Evolutionary conservation across 2,113 vertebrate species (phyloP).

Genomic region (Toxotes jaculatrix): DNA sequence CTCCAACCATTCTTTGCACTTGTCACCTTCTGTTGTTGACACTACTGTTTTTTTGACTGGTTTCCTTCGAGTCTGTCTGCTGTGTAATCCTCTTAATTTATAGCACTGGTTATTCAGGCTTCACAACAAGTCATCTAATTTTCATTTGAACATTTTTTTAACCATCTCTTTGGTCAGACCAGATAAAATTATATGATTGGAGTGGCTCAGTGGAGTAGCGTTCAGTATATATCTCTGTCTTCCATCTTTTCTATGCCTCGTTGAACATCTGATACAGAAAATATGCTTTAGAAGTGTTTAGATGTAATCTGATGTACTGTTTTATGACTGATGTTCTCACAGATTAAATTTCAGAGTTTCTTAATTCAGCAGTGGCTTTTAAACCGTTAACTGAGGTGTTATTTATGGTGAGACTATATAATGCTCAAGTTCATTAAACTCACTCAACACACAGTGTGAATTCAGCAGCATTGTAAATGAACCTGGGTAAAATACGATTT

Average conservation of each 20-base stretch:
- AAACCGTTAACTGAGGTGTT: background rate
- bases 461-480: background rate
- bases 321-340: background rate
- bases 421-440: background rate
- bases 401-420: background rate
- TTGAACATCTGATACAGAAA: background rate
- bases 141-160: background rate
- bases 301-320: background rate
- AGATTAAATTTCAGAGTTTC: background rate
- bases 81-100: background rate
- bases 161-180: background rate
- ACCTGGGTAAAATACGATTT: slow-evolving; percentile 8
- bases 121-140: background rate
- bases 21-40: background rate
- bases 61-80: background rate
- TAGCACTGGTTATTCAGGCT: background rate
- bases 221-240: background rate
- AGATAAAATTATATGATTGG: background rate
- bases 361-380: background rate
- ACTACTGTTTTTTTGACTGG: background rate
- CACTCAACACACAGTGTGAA: background rate
- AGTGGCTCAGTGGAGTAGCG: background rate
- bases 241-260: background rate
- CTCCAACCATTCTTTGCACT: background rate
- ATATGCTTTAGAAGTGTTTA: background rate